Evolutionary conservation across 2,888 invertebrate genomes (phyloP).

Genomic region (Rotaria macrura): DNA sequence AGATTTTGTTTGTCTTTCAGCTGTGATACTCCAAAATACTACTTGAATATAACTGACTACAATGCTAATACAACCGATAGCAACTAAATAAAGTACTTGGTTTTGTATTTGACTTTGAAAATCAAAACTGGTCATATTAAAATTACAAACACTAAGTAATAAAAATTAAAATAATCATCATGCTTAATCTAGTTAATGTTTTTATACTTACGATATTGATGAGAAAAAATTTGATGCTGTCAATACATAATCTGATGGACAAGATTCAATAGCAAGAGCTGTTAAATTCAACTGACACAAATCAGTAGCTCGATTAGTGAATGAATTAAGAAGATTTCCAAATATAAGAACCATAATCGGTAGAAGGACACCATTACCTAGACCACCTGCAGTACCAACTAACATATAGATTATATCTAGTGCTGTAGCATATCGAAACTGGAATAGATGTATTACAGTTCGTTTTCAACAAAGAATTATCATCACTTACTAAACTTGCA

Average conservation of each 20-base stretch:
- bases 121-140: not conserved
- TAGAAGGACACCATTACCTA: slow-evolving; percentile 41
- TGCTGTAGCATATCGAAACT: slow-evolving; percentile 45
- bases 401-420: slow-evolving; percentile 43
- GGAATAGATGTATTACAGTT: slow-evolving; percentile 35
- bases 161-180: too few species aligned
- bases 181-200: too few species aligned
- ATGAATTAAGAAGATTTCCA: slow-evolving; percentile 45
- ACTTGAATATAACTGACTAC: slow-evolving; percentile 46
- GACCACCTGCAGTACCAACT: slow-evolving; percentile 40
- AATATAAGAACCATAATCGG: slow-evolving; percentile 47
- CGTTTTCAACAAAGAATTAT: not conserved
- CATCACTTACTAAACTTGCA: not conserved
- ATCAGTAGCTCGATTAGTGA: slow-evolving; percentile 38
- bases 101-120: not conserved
- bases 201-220: not conserved
- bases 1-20: slow-evolving; percentile 51
- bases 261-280: not conserved
- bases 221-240: not conserved
- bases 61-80: slow-evolving; percentile 41
- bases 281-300: not conserved
- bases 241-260: not conserved
- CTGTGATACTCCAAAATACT: slow-evolving; percentile 46
- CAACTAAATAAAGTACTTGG: not conserved
- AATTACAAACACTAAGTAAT: not conserved